Evolutionary conservation across 2,888 invertebrate genomes (phyloP).

Genomic region (Sthenelais limicola): DNA sequence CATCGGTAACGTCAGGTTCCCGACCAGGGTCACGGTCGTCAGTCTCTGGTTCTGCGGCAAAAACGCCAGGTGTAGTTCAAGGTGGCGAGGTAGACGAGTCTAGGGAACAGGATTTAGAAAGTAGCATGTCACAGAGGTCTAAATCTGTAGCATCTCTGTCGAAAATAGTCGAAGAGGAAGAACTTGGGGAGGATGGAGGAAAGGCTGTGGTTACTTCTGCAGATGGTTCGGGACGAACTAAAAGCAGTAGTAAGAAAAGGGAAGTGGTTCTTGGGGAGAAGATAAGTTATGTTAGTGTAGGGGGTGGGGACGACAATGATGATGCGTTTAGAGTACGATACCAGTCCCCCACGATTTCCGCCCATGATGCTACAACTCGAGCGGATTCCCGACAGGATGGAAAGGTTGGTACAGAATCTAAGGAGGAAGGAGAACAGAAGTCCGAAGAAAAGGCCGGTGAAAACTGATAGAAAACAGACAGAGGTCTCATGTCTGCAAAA

Average conservation of each 20-base stretch:
- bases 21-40: constrained; percentile 14
- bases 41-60: neutral
- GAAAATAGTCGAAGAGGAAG: constrained; percentile 17
- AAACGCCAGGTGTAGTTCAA: too few species aligned
- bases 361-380: too few species aligned
- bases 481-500: too few species aligned
- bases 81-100: neutral
- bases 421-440: too few species aligned
- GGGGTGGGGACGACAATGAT: constrained; percentile 6
- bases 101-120: neutral
- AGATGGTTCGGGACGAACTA: too few species aligned
- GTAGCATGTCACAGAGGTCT: neutral
- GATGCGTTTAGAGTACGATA: constrained; percentile 5
- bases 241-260: constrained; percentile 5
- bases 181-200: neutral
- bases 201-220: too few species aligned
- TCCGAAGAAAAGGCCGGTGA: too few species aligned
- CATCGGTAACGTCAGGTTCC: neutral
- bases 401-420: too few species aligned
- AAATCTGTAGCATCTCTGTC: constrained; percentile 3
- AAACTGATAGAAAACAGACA: too few species aligned
- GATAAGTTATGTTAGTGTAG: constrained; percentile 5
- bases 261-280: constrained; percentile 26
- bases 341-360: neutral
- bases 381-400: too few species aligned